Evolutionary conservation across 92 coral and sea anemone species (phyloP).

Genomic region (Galaxea fascicularis): DNA sequence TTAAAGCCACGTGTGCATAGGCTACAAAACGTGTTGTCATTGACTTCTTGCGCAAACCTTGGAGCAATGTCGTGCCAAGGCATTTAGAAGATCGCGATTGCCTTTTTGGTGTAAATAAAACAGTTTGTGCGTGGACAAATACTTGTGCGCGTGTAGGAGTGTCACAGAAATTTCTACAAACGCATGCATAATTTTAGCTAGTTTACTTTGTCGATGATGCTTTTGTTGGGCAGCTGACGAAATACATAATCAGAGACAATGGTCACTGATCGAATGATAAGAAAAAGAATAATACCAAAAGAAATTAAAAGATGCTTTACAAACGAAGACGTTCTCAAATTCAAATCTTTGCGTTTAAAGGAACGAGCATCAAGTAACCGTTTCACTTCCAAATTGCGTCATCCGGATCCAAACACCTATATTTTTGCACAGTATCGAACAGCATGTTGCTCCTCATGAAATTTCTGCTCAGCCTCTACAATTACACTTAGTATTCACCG

Average conservation of each 20-base stretch:
- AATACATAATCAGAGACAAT: background rate
- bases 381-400: no score
- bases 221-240: background rate
- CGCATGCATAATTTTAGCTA: background rate
- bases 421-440: no score
- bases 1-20: conserved; percentile 29
- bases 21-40: background rate
- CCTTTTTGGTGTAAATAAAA: background rate
- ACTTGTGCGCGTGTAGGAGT: background rate
- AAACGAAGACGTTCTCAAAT: background rate
- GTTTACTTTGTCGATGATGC: background rate
- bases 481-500: no score
- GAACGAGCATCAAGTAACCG: no score
- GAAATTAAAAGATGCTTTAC: background rate
- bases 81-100: background rate
- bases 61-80: background rate
- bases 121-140: background rate
- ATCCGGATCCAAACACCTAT: no score
- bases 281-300: background rate
- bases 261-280: background rate
- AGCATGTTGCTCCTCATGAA: no score
- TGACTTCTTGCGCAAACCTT: background rate
- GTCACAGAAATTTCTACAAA: background rate
- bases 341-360: no score
- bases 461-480: no score